Evolutionary conservation across 2,113 vertebrate species (phyloP).

Genomic region (Gnathonemus longibarbis): DNA sequence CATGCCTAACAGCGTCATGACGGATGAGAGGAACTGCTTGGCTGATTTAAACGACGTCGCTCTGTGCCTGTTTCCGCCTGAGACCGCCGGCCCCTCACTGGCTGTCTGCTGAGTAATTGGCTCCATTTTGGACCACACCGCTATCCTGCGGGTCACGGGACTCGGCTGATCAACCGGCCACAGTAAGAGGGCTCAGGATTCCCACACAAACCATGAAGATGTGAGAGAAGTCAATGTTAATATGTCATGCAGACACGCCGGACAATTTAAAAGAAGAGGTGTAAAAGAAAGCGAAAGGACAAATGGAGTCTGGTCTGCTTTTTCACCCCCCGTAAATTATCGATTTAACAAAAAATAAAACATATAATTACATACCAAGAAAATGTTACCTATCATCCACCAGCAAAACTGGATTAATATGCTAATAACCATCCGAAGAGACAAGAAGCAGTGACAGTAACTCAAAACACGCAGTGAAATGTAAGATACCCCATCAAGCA

Average conservation of each 20-base stretch:
- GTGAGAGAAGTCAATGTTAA: background rate
- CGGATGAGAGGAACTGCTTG: background rate
- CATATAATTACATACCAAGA: background rate
- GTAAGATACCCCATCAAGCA: background rate
- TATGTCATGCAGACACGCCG: background rate
- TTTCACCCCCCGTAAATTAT: background rate
- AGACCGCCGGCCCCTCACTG: background rate
- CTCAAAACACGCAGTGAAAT: background rate
- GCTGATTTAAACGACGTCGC: background rate
- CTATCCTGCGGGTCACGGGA: background rate
- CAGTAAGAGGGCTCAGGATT: background rate
- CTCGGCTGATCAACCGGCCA: background rate
- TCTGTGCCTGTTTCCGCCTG: background rate
- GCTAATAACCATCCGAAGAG: background rate
- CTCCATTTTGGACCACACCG: background rate
- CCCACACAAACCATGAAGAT: background rate
- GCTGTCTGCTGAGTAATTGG: background rate
- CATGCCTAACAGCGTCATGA: background rate
- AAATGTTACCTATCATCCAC: background rate
- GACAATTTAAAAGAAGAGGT: background rate
- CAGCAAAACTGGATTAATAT: background rate
- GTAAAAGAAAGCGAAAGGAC: background rate
- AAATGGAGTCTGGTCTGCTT: background rate
- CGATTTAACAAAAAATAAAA: background rate
- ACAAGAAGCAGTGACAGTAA: background rate